These are phyloP conservation scores for Dipodomys merriami DNA, from an alignment of 2,113 vertebrate species.

Conservation along the genomic window DNA sequence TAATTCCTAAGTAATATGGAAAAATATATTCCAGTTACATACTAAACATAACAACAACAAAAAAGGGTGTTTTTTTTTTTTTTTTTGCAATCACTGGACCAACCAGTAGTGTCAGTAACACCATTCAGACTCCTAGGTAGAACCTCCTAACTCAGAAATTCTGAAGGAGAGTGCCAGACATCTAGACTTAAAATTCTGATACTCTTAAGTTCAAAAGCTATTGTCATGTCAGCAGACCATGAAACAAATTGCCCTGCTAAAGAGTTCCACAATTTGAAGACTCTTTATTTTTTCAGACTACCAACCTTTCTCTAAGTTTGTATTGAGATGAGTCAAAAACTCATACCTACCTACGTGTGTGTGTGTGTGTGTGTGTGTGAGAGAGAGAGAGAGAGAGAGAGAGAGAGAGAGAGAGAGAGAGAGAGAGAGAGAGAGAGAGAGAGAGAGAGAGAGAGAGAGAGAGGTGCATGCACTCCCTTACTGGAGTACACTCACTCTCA, in stretches of 20 bases:
- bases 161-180: not conserved
- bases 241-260: not conserved
- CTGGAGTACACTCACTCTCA: too few species aligned
- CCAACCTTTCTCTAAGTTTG: conserved; percentile 1
- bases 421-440: too few species aligned
- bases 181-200: not conserved
- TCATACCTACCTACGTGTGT: too few species aligned
- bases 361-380: too few species aligned
- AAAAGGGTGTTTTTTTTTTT: not conserved
- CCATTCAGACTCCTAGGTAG: not conserved
- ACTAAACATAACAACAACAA: not conserved
- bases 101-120: not conserved
- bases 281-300: conserved; percentile 21
- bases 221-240: not conserved
- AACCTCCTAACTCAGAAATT: not conserved
- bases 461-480: too few species aligned
- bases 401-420: too few species aligned
- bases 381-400: too few species aligned
- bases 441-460: too few species aligned
- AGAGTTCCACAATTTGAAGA: not conserved
- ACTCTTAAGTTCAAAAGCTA: not conserved
- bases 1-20: not conserved
- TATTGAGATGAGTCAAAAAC: conserved; percentile 10
- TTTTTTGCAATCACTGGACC: not conserved
- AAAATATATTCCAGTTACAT: conserved; percentile 14